Evolutionary conservation across 2,797 vertebrate species (phyloP), one percentile per base, ranked within the genome.

Genomic region (Enteromius afrohamiltoni): DNA sequence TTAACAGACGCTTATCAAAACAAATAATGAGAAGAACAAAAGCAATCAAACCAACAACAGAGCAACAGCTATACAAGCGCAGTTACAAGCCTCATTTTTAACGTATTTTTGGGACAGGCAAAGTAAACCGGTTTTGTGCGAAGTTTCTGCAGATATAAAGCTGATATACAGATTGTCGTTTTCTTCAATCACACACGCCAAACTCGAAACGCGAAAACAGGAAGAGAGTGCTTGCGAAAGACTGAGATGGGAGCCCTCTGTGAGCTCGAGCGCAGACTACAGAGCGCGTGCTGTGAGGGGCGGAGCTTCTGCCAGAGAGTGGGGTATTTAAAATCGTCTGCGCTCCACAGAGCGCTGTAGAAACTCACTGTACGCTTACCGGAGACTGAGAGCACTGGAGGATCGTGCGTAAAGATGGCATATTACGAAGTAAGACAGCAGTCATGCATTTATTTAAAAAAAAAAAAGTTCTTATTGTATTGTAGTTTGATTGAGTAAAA

Each of bases 131-230:
- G 19, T 23, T 49, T 21, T 53, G 34, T 68, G 31, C 53, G 16
- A 37, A 10, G 3, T 55, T 69, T 42, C 21, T 13, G 31, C 19
- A 67, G 21, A 17, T 19, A 34, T 26, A 77, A 5, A 19, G 16
- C 2, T 77, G n/a, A 42, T 40, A 26, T 5, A 1, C 34, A 17
- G 23, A 62, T 45, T 77, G 62, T 67, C 29, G 19, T 67, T 67
- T 67, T 40, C 47, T 68, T 55, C 29, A 37, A 6, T 68, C 77
- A 53, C 42, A 60, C 13, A 53, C n/a, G 2, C 3, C 5, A 29
- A 16, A n/a, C 29, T 5, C 10, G 7, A 47, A 68, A 92, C 91
- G 91, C 90, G 86, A 93, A 95, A 95, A 95, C 95, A 95, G 95
- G 93, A 95, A 95, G 91, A 89, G 87, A 14, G 4, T 90, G 90